Percentiles rank a stretch among this genome's conserved stretches.
Conservation (phyloP, 1,140 invertebrate species). For the Branchinecta lynchi region DNA sequence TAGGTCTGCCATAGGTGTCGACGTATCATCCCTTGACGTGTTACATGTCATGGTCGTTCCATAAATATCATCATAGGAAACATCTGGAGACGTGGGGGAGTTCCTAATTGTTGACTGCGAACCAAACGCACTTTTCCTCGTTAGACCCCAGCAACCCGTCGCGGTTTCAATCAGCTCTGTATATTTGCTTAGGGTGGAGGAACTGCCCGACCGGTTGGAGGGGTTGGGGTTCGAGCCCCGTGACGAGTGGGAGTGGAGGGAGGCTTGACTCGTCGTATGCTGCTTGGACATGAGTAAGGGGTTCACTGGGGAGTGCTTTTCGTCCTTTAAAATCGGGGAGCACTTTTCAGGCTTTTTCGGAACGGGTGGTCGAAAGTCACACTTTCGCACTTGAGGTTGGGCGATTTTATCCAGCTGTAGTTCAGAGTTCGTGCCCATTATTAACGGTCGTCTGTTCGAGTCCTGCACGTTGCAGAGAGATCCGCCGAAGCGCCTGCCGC, state of each 20-base stretch:
- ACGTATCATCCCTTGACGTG: background rate
- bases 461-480: constrained; percentile 3
- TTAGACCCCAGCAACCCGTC: background rate
- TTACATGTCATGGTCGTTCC: background rate
- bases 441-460: background rate
- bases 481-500: background rate
- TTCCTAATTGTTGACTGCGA: background rate
- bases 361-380: background rate
- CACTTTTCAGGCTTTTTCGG: constrained; percentile 2
- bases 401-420: constrained; percentile 3
- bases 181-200: constrained; percentile 1
- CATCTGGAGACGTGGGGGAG: background rate
- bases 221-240: background rate
- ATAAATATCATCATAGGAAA: background rate
- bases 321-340: background rate
- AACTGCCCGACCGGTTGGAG: background rate
- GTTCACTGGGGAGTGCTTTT: background rate
- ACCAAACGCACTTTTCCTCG: background rate
- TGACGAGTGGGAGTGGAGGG: background rate
- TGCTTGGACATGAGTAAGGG: background rate
- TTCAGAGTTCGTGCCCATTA: constrained; percentile 7
- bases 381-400: background rate
- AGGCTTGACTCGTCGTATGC: background rate
- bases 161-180: background rate
- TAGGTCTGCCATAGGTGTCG: background rate